phyloP scores from a whole-genome alignment of 2,888 invertebrate species.

The Polia nebulosa region DNA sequence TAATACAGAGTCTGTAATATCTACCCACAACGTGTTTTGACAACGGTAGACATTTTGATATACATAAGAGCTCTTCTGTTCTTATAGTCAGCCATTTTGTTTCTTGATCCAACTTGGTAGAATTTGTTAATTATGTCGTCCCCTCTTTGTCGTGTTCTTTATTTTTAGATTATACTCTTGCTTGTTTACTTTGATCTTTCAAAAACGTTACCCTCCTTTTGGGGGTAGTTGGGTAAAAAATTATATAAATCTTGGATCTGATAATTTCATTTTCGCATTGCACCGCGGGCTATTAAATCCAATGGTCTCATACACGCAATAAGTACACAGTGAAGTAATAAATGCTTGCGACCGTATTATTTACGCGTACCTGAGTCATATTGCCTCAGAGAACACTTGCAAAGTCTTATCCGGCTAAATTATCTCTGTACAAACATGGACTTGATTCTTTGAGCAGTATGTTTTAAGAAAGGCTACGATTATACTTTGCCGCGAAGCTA shows the following conservation, averaged over 20 bases:
- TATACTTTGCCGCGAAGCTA: slow-evolving; percentile 1
- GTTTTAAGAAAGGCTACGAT: slow-evolving; percentile 7
- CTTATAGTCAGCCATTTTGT: slow-evolving; percentile 3
- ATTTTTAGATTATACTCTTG: background rate
- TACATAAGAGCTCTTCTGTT: background rate
- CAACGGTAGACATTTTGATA: slow-evolving; percentile 31
- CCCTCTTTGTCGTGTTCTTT: background rate
- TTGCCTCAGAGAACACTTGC: slow-evolving; percentile 63
- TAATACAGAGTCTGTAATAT: slow-evolving; percentile 12
- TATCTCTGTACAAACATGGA: slow-evolving; percentile 48
- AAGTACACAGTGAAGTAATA: slow-evolving; percentile 54
- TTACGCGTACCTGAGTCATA: slow-evolving; percentile 56
- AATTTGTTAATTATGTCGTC: slow-evolving; percentile 6
- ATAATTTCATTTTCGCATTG: slow-evolving; percentile 5
- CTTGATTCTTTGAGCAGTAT: slow-evolving; percentile 12
- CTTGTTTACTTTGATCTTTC: slow-evolving; percentile 4
- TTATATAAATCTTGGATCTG: slow-evolving; percentile 1
- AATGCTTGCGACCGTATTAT: slow-evolving; percentile 53
- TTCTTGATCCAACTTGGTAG: background rate
- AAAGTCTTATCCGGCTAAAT: slow-evolving; percentile 54
- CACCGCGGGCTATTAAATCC: slow-evolving; percentile 27
- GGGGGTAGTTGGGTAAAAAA: too few species aligned
- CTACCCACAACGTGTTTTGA: slow-evolving; percentile 15
- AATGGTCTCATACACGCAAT: slow-evolving; percentile 49
- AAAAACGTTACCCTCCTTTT: too few species aligned